phyloP scores from a whole-genome alignment of 2,797 vertebrate species.

The Nasua narica region DNA sequence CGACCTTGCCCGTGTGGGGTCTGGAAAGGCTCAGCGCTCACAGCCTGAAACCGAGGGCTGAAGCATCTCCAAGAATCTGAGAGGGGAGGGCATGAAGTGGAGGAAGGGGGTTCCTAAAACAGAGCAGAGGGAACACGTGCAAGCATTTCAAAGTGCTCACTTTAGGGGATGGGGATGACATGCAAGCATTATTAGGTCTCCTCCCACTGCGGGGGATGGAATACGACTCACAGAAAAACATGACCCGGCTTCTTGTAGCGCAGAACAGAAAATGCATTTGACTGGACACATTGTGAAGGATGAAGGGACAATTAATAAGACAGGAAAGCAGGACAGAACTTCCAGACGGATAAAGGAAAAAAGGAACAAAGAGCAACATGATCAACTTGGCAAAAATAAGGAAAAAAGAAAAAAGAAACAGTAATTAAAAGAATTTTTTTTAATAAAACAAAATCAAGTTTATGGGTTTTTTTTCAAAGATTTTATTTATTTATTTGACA shows the following conservation, averaged over 20 bases:
- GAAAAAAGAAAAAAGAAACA: not conserved
- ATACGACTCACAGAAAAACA: not conserved
- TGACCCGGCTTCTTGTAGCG: not conserved
- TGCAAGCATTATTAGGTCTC: not conserved
- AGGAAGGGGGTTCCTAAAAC: not conserved
- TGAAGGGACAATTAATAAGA: not conserved
- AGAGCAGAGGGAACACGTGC: not conserved
- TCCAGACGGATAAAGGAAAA: not conserved
- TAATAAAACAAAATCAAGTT: not conserved
- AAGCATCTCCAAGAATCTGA: not conserved
- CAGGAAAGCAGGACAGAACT: not conserved
- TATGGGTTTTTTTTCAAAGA: too few relatives aligned
- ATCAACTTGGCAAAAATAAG: not conserved
- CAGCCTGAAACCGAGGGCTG: not conserved
- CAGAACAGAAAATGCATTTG: not conserved
- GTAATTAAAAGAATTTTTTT: not conserved
- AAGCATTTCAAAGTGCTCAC: not conserved
- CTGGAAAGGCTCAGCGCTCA: not conserved
- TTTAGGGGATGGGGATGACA: not conserved
- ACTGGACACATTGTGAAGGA: not conserved
- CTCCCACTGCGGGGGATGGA: too few relatives aligned
- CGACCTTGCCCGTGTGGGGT: not conserved
- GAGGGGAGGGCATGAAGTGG: not conserved
- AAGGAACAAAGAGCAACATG: not conserved
- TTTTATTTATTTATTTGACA: too few relatives aligned